Base-by-base conservation (phyloP, 2,888 invertebrate species). In the Automeris io region DNA sequence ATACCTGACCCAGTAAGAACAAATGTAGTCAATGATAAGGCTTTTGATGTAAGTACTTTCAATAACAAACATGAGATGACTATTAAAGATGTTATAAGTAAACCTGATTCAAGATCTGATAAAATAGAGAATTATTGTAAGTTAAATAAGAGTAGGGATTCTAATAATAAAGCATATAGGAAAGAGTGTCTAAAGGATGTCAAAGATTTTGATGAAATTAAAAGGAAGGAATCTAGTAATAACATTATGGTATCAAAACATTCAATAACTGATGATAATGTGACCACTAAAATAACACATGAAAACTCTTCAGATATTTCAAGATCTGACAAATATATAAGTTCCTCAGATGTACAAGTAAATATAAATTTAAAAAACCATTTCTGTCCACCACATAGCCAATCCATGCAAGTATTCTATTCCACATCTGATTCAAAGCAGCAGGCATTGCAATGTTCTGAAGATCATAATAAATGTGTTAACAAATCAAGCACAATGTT, bases 71-170 rank as follows among this genome's bases (percentile, higher is more conserved):
- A 62, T 62, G 69, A 74, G 56, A 65, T 56, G 43, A 52, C 49
- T 60, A 57, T 51, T 59, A 68, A 63, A 57, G 52, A 63, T 51
- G 42, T 51, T 54, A 60, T 61, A 49, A 59, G 44, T 54, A 70
- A 68, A 70, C 53, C 63, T 66, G 74, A 73, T 57, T 48, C 49
- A 49, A 86, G 83, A 83, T 85, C 85, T 85, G 83, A 85, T 43
- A 82, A 72, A 75, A 68, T 86, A 54, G 83, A 83, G 61, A 86
- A 86, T 66, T 86, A 80, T 71, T 86, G 86, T 78, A 86, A 85
- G 69, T 71, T 86, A 65, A 86, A 86, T 66, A 86, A 86, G 67
- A 82, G 79, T 70, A 74, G 83, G 67, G 85, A 86, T 51, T 69
- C 54, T 61, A 74, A 70, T 64, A 70, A 67, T 64, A 70, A 67